phyloP scores from a whole-genome alignment of 2,797 vertebrate species.

The Sebastes itinus region DNA sequence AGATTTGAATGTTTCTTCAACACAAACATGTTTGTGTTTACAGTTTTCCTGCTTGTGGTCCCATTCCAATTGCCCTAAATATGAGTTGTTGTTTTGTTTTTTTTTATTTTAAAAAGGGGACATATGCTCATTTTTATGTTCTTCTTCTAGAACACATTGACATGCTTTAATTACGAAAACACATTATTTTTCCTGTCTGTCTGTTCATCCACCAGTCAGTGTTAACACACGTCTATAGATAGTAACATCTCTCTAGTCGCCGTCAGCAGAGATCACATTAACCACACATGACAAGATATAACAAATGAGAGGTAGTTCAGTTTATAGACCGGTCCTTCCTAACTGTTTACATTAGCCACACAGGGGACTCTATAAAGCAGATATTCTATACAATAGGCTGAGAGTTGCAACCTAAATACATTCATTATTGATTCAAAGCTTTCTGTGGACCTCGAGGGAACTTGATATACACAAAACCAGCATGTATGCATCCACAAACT shows the following conservation, averaged over 20 bases:
- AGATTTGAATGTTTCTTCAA: neutral
- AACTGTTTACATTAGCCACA: constrained; percentile 2
- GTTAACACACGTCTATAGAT: constrained; percentile 21
- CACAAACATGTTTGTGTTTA: too few relatives aligned
- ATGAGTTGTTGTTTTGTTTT: too few relatives aligned
- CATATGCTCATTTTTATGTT: too few relatives aligned
- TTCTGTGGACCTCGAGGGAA: constrained; percentile 23
- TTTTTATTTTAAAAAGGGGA: too few relatives aligned
- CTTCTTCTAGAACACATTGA: too few relatives aligned
- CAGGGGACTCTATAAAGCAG: neutral
- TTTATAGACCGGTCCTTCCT: neutral
- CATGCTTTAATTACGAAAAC: too few relatives aligned
- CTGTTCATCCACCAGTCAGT: constrained; percentile 7
- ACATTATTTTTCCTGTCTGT: neutral
- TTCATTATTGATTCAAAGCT: constrained; percentile 48
- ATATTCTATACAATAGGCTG: constrained; percentile 11
- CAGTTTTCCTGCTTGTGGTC: neutral
- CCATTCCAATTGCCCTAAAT: too few relatives aligned
- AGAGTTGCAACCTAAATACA: constrained; percentile 30
- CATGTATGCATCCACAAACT: neutral
- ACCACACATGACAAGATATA: constrained; percentile 24
- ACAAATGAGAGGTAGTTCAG: constrained; percentile 33
- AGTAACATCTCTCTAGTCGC: constrained; percentile 5
- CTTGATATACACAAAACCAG: neutral
- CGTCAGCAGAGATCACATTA: constrained; percentile 26